These are phyloP conservation scores for Galeopterus variegatus DNA, from an alignment of 2,113 vertebrate genomes.

Conservation along the genomic window DNA sequence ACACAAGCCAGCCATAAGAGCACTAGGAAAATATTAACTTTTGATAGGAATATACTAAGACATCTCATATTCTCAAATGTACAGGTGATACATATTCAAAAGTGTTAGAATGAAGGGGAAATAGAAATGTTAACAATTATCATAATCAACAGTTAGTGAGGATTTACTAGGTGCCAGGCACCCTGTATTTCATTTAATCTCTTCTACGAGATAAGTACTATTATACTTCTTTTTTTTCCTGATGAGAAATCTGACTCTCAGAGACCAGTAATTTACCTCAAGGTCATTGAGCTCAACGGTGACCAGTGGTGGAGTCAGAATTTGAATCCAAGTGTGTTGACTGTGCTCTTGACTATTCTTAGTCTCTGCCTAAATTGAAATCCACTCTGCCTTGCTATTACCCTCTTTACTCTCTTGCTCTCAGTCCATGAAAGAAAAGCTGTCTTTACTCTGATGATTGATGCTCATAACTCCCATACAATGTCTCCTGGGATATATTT, in stretches of 20 bases:
- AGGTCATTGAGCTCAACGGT: background rate
- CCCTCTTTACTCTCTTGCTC: constrained; percentile 2
- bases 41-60: constrained; percentile 5
- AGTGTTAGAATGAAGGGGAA: constrained; percentile 39
- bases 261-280: background rate
- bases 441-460: constrained; percentile 25
- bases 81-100: constrained; percentile 10
- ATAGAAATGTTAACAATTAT: constrained; percentile 52
- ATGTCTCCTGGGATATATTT: constrained; percentile 35
- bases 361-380: background rate
- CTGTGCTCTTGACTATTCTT: background rate
- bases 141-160: constrained; percentile 23
- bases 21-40: background rate
- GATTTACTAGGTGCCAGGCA: constrained; percentile 12
- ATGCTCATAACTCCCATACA: background rate
- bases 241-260: background rate
- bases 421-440: constrained; percentile 38
- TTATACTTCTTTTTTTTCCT: background rate
- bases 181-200: constrained; percentile 11
- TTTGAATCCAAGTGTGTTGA: background rate
- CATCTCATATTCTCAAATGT: background rate
- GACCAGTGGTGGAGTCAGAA: background rate
- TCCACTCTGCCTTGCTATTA: background rate
- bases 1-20: constrained; percentile 7
- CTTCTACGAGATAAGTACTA: background rate